Conservation (phyloP, 37 sponge, comb jelly and placozoan species). For the Chondrilla cf. caribensis region DNA sequence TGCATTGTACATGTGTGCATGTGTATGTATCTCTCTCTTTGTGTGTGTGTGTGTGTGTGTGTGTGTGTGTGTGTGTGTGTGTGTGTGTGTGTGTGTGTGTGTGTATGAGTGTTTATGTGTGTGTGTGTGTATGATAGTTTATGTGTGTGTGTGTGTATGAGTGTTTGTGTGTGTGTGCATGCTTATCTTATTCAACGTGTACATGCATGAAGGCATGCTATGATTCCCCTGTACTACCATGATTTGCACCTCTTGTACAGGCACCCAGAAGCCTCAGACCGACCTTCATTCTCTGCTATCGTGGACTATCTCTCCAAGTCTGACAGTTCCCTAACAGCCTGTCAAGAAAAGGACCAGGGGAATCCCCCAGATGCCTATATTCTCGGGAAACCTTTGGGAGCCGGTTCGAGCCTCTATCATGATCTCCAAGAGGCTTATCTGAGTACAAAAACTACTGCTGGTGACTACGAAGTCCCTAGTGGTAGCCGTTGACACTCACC, state of each 20-base stretch:
- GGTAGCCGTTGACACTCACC: no score
- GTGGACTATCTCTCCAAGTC: neutral
- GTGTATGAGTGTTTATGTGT: neutral
- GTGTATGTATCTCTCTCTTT: no score
- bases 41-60: no score
- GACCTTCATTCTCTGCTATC: slow-evolving; percentile 35
- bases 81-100: no score
- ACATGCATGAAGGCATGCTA: no score
- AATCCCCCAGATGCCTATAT: neutral
- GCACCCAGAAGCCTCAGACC: slow-evolving; percentile 33
- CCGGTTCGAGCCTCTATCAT: slow-evolving; percentile 37
- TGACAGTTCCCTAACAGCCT: neutral
- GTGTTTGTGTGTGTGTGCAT: neutral
- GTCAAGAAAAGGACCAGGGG: neutral
- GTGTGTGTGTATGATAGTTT: neutral
- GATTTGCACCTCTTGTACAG: no score
- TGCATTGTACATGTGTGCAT: no score
- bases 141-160: neutral
- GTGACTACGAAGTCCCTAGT: neutral
- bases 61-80: no score
- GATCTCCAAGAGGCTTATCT: slow-evolving; percentile 44
- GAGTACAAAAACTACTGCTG: neutral
- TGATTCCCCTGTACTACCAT: no score
- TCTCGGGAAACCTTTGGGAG: slow-evolving; percentile 43
- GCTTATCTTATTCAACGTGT: neutral